Conservation (phyloP, 1,140 invertebrate genomes). For the Pteromalus puparum region DNA sequence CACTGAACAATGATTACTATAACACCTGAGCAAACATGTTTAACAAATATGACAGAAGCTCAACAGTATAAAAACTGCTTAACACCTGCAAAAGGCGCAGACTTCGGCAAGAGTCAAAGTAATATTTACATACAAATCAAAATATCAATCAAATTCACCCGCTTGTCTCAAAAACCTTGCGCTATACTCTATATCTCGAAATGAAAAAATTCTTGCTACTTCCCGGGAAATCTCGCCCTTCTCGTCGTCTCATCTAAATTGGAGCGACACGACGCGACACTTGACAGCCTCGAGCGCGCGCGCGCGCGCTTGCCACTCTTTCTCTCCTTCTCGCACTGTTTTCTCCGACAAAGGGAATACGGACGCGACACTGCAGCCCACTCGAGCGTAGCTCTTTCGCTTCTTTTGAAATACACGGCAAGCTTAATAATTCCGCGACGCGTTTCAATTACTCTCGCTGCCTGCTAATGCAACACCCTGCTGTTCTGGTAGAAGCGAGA, state of each 20-base stretch:
- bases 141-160: too few relatives aligned
- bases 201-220: neutral
- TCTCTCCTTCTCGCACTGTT: neutral
- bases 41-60: too few relatives aligned
- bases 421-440: conserved; percentile 7
- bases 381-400: conserved; percentile 5
- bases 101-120: too few relatives aligned
- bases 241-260: conserved; percentile 18
- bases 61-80: too few relatives aligned
- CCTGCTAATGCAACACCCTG: neutral
- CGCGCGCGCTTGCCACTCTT: neutral
- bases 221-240: neutral
- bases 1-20: too few relatives aligned
- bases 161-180: too few relatives aligned
- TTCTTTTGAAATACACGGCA: conserved; percentile 30
- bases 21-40: too few relatives aligned
- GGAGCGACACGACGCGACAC: conserved; percentile 23
- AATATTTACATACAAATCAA: too few relatives aligned
- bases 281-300: neutral
- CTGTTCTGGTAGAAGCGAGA: too few relatives aligned
- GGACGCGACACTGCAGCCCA: neutral
- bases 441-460: conserved; percentile 30
- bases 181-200: neutral
- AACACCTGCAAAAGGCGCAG: too few relatives aligned
- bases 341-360: conserved; percentile 37